These are phyloP conservation scores for Pseudomugil gertrudae DNA, from an alignment of 2,797 vertebrate genomes.

Conservation along the genomic window DNA sequence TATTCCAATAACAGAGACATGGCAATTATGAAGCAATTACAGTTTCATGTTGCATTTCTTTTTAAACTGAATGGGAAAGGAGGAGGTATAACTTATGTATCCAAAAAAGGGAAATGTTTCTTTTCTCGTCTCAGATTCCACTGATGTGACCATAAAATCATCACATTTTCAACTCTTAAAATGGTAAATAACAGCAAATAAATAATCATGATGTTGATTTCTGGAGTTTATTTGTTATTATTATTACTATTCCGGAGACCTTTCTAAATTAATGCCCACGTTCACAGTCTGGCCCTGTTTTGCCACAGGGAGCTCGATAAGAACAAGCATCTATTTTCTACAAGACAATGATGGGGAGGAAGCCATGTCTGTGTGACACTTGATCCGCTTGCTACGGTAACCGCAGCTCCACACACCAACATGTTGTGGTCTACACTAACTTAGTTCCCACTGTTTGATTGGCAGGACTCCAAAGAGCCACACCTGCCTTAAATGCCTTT, in stretches of 20 bases:
- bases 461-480: slow-evolving; percentile 64
- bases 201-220: slow-evolving; percentile 17
- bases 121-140: slow-evolving; percentile 28
- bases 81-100: slow-evolving; percentile 42
- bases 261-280: slow-evolving; percentile 18
- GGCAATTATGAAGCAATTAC: slow-evolving; percentile 80
- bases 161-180: slow-evolving; percentile 25
- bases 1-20: slow-evolving; percentile 57
- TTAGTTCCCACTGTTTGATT: slow-evolving; percentile 60
- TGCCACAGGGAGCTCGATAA: slow-evolving; percentile 48
- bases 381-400: slow-evolving; percentile 65
- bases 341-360: slow-evolving; percentile 57
- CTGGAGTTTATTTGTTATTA: slow-evolving; percentile 2
- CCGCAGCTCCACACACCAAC: slow-evolving; percentile 42
- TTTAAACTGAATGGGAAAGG: slow-evolving; percentile 42
- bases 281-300: background rate
- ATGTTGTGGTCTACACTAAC: slow-evolving; percentile 31
- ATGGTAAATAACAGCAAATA: slow-evolving; percentile 39
- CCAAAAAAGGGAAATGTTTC: slow-evolving; percentile 45
- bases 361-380: slow-evolving; percentile 63
- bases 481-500: slow-evolving; percentile 75
- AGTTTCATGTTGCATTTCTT: slow-evolving; percentile 68
- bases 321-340: slow-evolving; percentile 57
- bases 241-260: slow-evolving; percentile 16
- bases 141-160: slow-evolving; percentile 27